phyloP scores from a whole-genome alignment of 1,140 invertebrate species.

The Triops longicaudatus region DNA sequence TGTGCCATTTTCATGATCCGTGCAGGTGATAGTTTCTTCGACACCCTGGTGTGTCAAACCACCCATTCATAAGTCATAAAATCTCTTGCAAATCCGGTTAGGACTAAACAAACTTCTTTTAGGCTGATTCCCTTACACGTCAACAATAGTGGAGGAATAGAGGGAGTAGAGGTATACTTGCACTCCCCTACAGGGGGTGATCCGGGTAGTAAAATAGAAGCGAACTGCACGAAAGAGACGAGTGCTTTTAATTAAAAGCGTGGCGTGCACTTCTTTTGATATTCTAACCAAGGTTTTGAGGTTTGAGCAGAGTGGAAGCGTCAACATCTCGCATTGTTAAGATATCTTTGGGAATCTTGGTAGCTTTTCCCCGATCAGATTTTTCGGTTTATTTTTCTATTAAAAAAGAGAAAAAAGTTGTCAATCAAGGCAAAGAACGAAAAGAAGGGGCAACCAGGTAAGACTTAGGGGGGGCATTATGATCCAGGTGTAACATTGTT shows the following conservation, averaged over 20 bases:
- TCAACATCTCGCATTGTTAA: background rate
- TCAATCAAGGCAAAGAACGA: background rate
- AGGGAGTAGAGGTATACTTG: background rate
- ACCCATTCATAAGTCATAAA: conserved; percentile 15
- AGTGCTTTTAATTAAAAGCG: background rate
- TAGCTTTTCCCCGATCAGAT: background rate
- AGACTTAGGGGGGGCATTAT: background rate
- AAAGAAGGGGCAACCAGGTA: background rate
- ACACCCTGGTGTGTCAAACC: background rate
- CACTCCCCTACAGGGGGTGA: no score
- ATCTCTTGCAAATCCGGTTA: conserved; percentile 9
- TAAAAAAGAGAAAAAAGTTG: background rate
- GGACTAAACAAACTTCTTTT: background rate
- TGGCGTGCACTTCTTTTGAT: background rate
- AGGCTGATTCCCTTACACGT: background rate
- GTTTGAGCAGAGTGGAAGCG: background rate
- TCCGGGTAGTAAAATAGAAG: no score
- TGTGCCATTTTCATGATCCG: background rate
- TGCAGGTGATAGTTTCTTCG: conserved; percentile 13
- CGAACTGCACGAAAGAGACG: no score
- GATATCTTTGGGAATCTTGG: background rate
- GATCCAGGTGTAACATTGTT: conserved; percentile 15
- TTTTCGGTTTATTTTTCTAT: background rate
- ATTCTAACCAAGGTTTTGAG: background rate
- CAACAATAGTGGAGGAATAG: background rate